Evolutionary conservation across 2,797 vertebrate species (phyloP), one percentile per base, ranked within the genome.

Genomic region (Ptychobarbus kaznakovi): DNA sequence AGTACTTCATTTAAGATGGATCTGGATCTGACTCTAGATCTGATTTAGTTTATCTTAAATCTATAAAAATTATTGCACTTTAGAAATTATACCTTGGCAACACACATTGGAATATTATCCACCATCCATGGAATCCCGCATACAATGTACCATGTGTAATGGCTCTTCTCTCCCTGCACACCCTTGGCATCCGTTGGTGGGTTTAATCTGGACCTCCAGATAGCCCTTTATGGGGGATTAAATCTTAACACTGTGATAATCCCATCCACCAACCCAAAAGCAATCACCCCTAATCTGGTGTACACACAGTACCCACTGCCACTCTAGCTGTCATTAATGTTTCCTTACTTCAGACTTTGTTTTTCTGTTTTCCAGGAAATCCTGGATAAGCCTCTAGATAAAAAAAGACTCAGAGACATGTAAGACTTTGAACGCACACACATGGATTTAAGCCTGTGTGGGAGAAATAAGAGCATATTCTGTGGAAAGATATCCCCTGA

Each of bases 141-240:
- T 74, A 61, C 7, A 74, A 16, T n/a, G 4, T 44, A 46, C 15
- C 35, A 42, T 46, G 22, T 28, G 10, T 63, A 72, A 61, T 35
- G 11, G 40, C 72, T 18, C 53, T 66, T 65, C 32, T 53, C 73
- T 20, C 15, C n/a, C 8, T n/a, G 22, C 20, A 77, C 58, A 53
- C n/a, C 7, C 15, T 20, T 69, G n/a, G 16, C 32, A 85, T 78
- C 51, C 53, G 6, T 22, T 10, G 38, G 75, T 10, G 49, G 22
- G 66, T 80, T 56, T 49, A 90, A 91, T 93, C 90, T 91, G 75
- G 77, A 88, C 88, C 88, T 91, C 91, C 90, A 90, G 85, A 78
- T 92, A 84, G 91, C 86, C 90, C 89, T 68, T 86, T 88, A 85
- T 89, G 18, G 69, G 87, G 32, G 79, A 88, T 86, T 88, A 90